Evolutionary conservation across 1,140 invertebrate species (phyloP).

Genomic region (Pogonomyrmex barbatus): DNA sequence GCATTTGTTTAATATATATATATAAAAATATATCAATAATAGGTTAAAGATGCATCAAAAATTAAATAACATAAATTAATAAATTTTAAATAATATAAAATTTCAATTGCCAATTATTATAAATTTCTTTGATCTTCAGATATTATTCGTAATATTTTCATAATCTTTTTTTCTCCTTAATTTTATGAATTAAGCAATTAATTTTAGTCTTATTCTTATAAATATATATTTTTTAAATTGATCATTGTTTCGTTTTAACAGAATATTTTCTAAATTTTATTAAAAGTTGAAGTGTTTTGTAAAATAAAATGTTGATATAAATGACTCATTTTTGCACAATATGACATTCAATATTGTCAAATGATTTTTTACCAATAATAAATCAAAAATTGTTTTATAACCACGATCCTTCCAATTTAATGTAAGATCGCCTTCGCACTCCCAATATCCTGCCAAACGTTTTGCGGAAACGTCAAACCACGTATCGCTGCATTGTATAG

Average conservation of each 20-base stretch:
- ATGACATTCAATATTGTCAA: not conserved
- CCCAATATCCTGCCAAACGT: conserved; percentile 86
- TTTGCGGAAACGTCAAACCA: conserved; percentile 88
- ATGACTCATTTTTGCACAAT: not conserved
- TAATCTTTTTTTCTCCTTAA: not conserved
- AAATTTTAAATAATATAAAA: not conserved
- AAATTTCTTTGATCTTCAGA: not conserved
- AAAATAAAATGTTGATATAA: not conserved
- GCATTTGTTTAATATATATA: not conserved
- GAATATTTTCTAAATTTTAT: conserved; percentile 7
- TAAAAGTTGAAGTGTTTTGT: not conserved
- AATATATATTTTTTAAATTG: not conserved
- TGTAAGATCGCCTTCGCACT: conserved; percentile 87
- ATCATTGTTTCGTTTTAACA: not conserved
- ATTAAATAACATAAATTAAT: not conserved
- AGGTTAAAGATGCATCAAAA: not conserved
- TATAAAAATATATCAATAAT: conserved; percentile 2
- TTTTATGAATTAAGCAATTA: conserved; percentile 23
- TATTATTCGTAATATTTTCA: not conserved
- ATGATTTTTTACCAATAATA: conserved; percentile 86
- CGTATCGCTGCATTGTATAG: conserved; percentile 87
- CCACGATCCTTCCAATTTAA: conserved; percentile 89
- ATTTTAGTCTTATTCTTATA: not conserved
- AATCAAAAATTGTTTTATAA: conserved; percentile 87
- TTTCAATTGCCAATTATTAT: not conserved